These are phyloP conservation scores for Hestina assimilis DNA, from an alignment of 1,140 invertebrate species.

Conservation along the genomic window DNA sequence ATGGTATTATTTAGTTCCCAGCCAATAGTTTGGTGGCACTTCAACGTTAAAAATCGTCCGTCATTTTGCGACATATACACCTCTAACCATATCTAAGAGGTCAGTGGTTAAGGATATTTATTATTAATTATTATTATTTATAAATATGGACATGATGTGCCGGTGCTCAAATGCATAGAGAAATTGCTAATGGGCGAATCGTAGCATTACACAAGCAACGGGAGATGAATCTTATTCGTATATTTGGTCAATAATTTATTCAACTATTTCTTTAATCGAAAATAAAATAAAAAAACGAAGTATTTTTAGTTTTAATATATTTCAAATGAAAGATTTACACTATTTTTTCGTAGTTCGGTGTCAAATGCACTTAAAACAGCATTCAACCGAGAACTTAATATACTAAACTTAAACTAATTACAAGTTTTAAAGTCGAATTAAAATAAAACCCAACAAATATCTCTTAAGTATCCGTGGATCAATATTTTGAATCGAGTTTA, in stretches of 20 bases:
- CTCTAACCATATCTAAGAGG: no score
- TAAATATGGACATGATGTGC: no score
- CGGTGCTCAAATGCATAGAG: no score
- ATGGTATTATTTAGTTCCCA: no score
- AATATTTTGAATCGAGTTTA: not conserved
- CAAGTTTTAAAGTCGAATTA: not conserved
- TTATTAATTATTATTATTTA: no score
- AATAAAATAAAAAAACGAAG: conserved; percentile 9
- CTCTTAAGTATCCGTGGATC: not conserved
- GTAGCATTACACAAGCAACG: no score
- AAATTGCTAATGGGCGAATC: no score
- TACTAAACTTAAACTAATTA: conserved; percentile 5
- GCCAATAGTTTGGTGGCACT: no score
- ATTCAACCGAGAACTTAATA: not conserved
- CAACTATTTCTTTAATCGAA: not conserved
- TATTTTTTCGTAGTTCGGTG: not conserved
- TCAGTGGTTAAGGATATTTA: no score
- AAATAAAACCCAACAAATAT: not conserved
- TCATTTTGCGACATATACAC: no score
- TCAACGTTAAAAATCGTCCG: no score
- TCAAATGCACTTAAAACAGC: conserved; percentile 14
- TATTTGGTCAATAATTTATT: conserved; percentile 1
- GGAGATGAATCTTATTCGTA: not conserved
- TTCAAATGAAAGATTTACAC: conserved; percentile 4
- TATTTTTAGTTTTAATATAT: conserved; percentile 11